Evolutionary conservation across 1,140 invertebrate genomes (phyloP), one percentile per base, ranked within the genome.

Genomic region (Trachymyrmex cornetzi): DNA sequence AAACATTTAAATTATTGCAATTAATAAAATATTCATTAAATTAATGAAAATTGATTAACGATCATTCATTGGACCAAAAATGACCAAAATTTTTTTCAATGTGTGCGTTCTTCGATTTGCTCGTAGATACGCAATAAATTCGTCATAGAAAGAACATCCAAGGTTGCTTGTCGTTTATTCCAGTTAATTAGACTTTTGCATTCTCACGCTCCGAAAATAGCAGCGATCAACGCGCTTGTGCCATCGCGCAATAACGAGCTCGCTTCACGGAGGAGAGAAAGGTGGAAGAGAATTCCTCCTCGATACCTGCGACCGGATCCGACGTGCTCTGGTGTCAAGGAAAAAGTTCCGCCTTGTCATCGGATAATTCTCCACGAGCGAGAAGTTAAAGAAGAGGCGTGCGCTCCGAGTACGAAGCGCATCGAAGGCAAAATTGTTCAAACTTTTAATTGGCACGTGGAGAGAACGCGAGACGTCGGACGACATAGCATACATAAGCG

Each of bases 401-500:
- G n/a, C 48, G 30, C 77, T 55, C n/a, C 64, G 27, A 38, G 27
- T 9, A 19, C 30, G 30, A 2, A 38, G 38, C 67, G 48, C 64
- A 19, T 64, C 67, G 16, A 59, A 24, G 38, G 14, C 44, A 30
- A 61, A 66, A 74, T 74, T 57, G 67, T 22, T 12, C 11, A 84
- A 87, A 87, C 79, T 87, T 87, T 87, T 87, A 74, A 87, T 87
- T 87, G 67, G 85, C 67, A 55, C 59, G 50, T 64, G 64, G n/a
- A 44, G 14, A 44, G 24, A 14, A 3, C 63, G 55, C 63, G 34
- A 34, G 59, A 27, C 27, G 12, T 6, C 48, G 24, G 1, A 27
- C 27, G 59, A 72, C 19, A 5, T 16, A 50, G 48, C 48, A 4
- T 50, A 50, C 48, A 38, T 48, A 74, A 61, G 16, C 55, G 30